phyloP scores from a whole-genome alignment of 1,140 invertebrate species.

The Cryptotermes secundus region DNA sequence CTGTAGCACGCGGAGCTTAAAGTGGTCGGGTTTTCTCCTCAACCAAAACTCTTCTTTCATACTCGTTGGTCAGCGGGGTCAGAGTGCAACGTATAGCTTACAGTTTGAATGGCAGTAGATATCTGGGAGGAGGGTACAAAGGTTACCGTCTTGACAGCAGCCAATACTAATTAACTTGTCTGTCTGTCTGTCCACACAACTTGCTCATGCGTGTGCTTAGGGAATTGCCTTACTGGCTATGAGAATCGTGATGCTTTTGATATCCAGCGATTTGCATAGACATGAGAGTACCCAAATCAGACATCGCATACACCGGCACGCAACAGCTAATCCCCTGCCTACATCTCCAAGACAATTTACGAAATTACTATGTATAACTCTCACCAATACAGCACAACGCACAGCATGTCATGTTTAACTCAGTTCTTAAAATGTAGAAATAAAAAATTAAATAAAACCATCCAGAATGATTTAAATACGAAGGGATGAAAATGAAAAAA shows the following conservation, averaged over 20 bases:
- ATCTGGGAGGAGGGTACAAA: not conserved
- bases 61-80: not conserved
- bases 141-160: not conserved
- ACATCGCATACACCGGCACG: not conserved
- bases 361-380: conserved; percentile 20
- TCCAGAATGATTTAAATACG: not conserved
- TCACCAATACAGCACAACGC: not conserved
- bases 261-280: not conserved
- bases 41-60: not conserved
- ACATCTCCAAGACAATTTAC: not conserved
- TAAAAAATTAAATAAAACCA: not conserved
- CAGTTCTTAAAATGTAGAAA: not conserved
- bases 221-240: not conserved
- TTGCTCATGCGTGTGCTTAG: not conserved
- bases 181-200: conserved; percentile 5
- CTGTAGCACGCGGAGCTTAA: not conserved
- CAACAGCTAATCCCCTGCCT: not conserved
- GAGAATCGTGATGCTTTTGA: not conserved
- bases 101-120: conserved; percentile 15
- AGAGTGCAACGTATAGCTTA: not conserved
- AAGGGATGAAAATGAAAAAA: not conserved
- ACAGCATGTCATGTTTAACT: not conserved
- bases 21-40: not conserved
- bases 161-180: conserved; percentile 9
- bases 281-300: not conserved